Conservation (phyloP, 2,888 invertebrate species). For the Noctua janthe region DNA sequence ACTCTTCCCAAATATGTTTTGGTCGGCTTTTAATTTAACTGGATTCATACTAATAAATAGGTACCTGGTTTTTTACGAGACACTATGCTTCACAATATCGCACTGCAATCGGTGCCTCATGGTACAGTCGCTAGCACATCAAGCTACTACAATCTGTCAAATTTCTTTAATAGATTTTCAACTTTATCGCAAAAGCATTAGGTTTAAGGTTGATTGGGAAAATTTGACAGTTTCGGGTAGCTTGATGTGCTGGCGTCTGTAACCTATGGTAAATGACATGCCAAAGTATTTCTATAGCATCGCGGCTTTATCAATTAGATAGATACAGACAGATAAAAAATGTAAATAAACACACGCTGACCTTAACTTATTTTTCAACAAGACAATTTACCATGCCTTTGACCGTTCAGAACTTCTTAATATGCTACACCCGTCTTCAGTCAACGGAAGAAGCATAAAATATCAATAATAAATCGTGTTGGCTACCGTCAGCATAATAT, state of each 20-base stretch:
- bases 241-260: too few relatives aligned
- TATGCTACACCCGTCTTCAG: constrained; percentile 1
- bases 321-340: neutral
- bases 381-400: neutral
- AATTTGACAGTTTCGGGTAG: too few relatives aligned
- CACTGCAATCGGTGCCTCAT: neutral
- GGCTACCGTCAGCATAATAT: constrained; percentile 28
- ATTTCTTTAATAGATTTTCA: too few relatives aligned
- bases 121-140: neutral
- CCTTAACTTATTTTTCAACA: neutral
- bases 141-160: too few relatives aligned
- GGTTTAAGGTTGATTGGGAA: too few relatives aligned
- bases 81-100: neutral
- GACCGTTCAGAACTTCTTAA: neutral
- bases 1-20: neutral
- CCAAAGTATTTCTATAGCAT: neutral
- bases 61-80: neutral
- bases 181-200: too few relatives aligned
- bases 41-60: neutral
- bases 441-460: constrained; percentile 9
- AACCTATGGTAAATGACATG: neutral
- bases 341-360: neutral
- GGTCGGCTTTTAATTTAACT: neutral
- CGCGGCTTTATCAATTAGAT: neutral
- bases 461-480: constrained; percentile 31